These are phyloP conservation scores for Clostera curtula DNA, from an alignment of 2,888 invertebrate species.

Conservation along the genomic window DNA sequence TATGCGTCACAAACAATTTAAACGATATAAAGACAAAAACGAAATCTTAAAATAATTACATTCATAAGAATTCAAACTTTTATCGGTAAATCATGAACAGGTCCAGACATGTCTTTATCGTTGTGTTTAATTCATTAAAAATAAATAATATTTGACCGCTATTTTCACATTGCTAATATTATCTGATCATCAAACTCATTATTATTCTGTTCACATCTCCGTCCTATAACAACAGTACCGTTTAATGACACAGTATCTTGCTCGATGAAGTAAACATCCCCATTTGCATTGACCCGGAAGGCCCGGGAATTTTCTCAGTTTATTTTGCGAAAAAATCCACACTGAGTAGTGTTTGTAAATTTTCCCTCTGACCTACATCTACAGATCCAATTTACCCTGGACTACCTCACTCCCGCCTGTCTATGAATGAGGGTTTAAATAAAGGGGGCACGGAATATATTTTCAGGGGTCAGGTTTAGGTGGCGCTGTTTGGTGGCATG, in stretches of 20 bases:
- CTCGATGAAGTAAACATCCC: conserved; percentile 48
- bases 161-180: conserved; percentile 4
- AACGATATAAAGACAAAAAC: no score
- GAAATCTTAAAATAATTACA: no score
- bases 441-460: conserved; percentile 42
- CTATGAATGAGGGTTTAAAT: conserved; percentile 29
- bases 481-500: conserved; percentile 48
- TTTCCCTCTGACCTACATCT: conserved; percentile 72
- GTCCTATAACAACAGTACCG: conserved; percentile 20
- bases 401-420: conserved; percentile 36
- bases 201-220: conserved; percentile 16
- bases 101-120: no score
- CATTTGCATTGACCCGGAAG: conserved; percentile 67
- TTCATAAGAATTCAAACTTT: no score
- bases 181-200: conserved; percentile 6
- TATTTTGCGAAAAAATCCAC: conserved; percentile 60
- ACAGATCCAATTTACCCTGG: conserved; percentile 44
- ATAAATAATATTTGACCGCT: no score
- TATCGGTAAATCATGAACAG: no score
- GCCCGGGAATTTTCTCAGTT: conserved; percentile 48
- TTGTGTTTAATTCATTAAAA: no score
- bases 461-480: conserved; percentile 46
- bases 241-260: conserved; percentile 28
- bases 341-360: conserved; percentile 70
- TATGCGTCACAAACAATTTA: no score